Percentiles rank a stretch among this genome's conserved stretches.
Conservation (phyloP, 2,113 vertebrate genomes). For the Chionis minor region DNA sequence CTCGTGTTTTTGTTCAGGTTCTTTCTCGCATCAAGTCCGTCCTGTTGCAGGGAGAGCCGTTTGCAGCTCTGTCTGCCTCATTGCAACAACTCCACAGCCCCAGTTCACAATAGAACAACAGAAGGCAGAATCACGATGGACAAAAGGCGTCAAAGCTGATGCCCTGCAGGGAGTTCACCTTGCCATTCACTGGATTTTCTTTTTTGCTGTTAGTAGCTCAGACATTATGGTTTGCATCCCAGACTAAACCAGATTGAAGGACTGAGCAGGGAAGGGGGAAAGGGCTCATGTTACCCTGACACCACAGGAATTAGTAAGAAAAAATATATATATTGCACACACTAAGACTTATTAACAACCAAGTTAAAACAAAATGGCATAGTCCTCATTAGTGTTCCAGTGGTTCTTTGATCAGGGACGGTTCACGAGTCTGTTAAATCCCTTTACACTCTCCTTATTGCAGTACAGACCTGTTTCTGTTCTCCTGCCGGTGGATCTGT, state of each 20-base stretch:
- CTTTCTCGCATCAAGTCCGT: background rate
- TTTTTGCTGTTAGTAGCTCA: constrained; percentile 69
- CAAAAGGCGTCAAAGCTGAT: background rate
- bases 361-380: constrained; percentile 76
- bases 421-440: constrained; percentile 64
- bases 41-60: background rate
- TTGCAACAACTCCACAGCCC: background rate
- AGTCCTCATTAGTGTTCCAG: constrained; percentile 73
- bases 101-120: background rate
- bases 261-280: constrained; percentile 55
- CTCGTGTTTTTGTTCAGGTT: background rate
- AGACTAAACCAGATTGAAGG: constrained; percentile 70
- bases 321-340: constrained; percentile 76
- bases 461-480: constrained; percentile 67
- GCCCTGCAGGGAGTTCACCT: constrained; percentile 17
- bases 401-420: constrained; percentile 67
- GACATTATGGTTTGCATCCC: constrained; percentile 59
- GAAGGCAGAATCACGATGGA: constrained; percentile 30
- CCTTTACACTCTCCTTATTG: constrained; percentile 72
- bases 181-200: background rate
- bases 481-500: constrained; percentile 70
- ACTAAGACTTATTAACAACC: constrained; percentile 77
- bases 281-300: constrained; percentile 70
- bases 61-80: background rate
- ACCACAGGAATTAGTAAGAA: constrained; percentile 77